Conservation (phyloP, 2,113 vertebrate species). For the Macrotis lagotis region DNA sequence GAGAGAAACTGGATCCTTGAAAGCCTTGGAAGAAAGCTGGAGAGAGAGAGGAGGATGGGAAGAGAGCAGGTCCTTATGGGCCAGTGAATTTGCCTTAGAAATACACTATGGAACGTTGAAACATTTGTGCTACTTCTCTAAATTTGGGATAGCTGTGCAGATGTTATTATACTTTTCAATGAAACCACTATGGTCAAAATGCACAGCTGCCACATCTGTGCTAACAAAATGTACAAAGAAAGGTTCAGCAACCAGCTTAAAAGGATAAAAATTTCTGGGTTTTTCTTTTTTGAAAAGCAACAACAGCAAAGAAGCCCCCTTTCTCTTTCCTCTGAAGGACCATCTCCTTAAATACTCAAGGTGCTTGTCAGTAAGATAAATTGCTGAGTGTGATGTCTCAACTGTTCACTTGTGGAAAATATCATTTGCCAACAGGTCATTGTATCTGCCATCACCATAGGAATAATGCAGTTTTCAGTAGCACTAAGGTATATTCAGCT, state of each 20-base stretch:
- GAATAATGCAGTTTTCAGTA: constrained; percentile 21
- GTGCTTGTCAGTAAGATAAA: constrained; percentile 33
- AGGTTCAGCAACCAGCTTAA: neutral
- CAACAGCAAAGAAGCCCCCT: neutral
- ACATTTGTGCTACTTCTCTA: constrained; percentile 68
- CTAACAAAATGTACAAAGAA: constrained; percentile 28
- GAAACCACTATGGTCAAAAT: constrained; percentile 69
- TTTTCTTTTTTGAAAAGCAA: neutral
- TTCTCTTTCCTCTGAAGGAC: neutral
- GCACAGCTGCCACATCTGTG: constrained; percentile 38
- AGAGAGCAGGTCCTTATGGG: constrained; percentile 64
- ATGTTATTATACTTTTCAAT: constrained; percentile 66
- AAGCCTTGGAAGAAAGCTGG: constrained; percentile 70
- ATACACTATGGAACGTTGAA: constrained; percentile 65
- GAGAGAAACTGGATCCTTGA: constrained; percentile 75
- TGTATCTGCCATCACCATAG: neutral
- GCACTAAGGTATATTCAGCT: constrained; percentile 68
- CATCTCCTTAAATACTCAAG: constrained; percentile 42
- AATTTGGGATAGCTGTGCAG: constrained; percentile 69
- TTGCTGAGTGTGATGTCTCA: constrained; percentile 50
- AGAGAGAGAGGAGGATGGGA: constrained; percentile 46
- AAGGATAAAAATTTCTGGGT: constrained; percentile 6
- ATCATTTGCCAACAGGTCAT: constrained; percentile 63
- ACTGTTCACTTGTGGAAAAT: constrained; percentile 45
- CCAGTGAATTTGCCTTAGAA: constrained; percentile 70